Evolutionary conservation across 2,113 vertebrate genomes (phyloP), one percentile per base, ranked within the genome.

Genomic region (Pygoscelis antarcticus): DNA sequence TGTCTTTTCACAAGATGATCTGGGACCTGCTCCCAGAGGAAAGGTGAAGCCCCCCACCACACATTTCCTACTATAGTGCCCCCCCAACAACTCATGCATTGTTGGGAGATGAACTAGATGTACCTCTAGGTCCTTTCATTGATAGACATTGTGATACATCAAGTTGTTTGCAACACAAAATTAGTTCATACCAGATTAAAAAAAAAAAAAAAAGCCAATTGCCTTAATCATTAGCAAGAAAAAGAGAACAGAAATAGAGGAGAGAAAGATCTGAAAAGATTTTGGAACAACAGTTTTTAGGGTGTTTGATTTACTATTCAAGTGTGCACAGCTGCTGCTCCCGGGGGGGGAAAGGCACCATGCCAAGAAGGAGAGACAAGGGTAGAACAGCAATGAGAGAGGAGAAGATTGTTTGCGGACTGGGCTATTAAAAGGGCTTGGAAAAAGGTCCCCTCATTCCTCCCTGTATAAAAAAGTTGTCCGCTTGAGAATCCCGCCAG

Each of bases 221-320:
- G 32, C 69, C 64, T 93, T 87, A 85, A 91, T 82, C 51, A 60
- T 96, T 94, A 96, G n/a, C 46, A 93, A 95, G 80, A 58, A 91
- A 95, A 95, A 90, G 76, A 91, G 92, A 95, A 87, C 78, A 94
- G 92, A 95, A 97, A 94, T 69, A 91, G 93, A 81, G 74, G 58
- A 91, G 60, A 62, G 77, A 79, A 93, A 58, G 85, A 90, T 98
- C 95, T 97, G 96, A 95, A 93, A 97, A 96, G 95, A 95, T 94
- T 94, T 96, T 94, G 92, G 90, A 83, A 95, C 80, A 79, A 96
- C 94, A 83, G 93, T 96, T 97, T 96, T 95, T 78, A 95, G 95
- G 94, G 97, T 95, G 93, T 96, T 97, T 98, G 97, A 98, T 97
- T 98, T 96, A 97, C 97, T 97, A 97, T 98, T 98, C 97, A 98